Base-by-base conservation (phyloP, 1,140 invertebrate genomes). In the Reticulitermes speratus region DNA sequence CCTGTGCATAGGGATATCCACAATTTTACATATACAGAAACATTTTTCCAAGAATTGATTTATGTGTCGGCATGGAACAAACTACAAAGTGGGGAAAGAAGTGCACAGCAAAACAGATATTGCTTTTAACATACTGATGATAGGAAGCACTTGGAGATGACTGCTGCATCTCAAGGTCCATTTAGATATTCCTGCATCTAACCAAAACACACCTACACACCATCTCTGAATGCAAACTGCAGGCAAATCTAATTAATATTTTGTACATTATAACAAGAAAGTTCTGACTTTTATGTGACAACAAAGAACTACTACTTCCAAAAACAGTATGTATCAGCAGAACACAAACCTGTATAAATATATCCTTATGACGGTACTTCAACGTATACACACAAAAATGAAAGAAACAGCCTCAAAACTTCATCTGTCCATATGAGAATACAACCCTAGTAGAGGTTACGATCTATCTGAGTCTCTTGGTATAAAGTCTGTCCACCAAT, bases 61-160 rank as follows among this genome's bases (percentile, higher is more conserved):
- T 25, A 75, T 14, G 7, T 69, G 23, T 69, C 69, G 45, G 84
- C 84, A 38, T 85, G 44, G 85, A 38, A 69, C 44, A 69, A 85
- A 65, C 65, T 32, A 44, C 83, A 84, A 84, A 84, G 48, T 84
- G 83, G 44, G 48, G 48, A 84, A 44, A 84, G n/a, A 84, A 44
- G 48, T 11, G 23, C 83, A 84, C 6, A 84, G 8, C 23, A 8
- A 32, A 44, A 19, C 48, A 84, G 23, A 44, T 44, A 84, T 45
- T 84, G 83, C 44, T 84, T 44, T 84, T 11, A 16, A 30, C 25
- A 30, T n/a, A 75, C 7, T 75, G 65, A n/a, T 6, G 65, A 75
- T 30, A 75, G 65, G 65, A 75, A 75, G 65, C 65, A 75, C 65
- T 30, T 30, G 25, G 65, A 30, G n/a, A 16, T 11, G 65, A 75